These are phyloP conservation scores for Ectemnius continuus DNA, from an alignment of 2,888 invertebrate genomes.

Conservation along the genomic window DNA sequence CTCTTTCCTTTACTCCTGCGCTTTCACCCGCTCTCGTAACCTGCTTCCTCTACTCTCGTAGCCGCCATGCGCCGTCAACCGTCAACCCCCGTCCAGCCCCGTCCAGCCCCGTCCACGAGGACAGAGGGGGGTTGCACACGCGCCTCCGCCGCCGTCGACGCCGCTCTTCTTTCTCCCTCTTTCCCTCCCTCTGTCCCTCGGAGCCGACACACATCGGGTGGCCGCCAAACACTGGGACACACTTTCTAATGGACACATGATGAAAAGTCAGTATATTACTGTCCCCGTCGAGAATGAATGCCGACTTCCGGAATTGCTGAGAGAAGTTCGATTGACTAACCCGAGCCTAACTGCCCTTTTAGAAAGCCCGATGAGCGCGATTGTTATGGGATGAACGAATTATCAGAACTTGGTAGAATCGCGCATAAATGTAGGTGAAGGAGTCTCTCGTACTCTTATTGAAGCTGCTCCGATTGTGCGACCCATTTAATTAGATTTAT, in stretches of 20 bases:
- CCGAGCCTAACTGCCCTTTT: too few relatives aligned
- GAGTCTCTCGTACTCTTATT: background rate
- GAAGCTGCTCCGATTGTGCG: background rate
- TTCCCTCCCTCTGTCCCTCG: background rate
- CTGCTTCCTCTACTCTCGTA: background rate
- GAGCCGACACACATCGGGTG: slow-evolving; percentile 33
- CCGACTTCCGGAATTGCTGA: too few relatives aligned
- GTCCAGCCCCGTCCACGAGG: background rate
- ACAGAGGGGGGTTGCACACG: background rate
- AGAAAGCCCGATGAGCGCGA: too few relatives aligned
- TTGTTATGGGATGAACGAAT: too few relatives aligned
- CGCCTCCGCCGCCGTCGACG: background rate
- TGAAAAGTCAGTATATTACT: too few relatives aligned
- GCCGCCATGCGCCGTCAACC: slow-evolving; percentile 1
- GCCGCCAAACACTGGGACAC: slow-evolving; percentile 15
- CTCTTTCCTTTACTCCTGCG: slow-evolving; percentile 7
- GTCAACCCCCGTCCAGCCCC: background rate
- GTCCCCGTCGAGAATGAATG: too few relatives aligned
- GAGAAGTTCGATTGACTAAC: too few relatives aligned
- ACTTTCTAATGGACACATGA: too few relatives aligned
- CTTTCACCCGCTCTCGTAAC: slow-evolving; percentile 3
- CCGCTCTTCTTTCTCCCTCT: background rate
- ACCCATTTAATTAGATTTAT: background rate
- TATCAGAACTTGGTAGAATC: too few relatives aligned
- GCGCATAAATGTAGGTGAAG: background rate